Percentiles rank a stretch among this genome's conserved stretches.
phyloP scores from a whole-genome alignment of 92 coral and sea anemone genomes.

The Porites cylindrica region DNA sequence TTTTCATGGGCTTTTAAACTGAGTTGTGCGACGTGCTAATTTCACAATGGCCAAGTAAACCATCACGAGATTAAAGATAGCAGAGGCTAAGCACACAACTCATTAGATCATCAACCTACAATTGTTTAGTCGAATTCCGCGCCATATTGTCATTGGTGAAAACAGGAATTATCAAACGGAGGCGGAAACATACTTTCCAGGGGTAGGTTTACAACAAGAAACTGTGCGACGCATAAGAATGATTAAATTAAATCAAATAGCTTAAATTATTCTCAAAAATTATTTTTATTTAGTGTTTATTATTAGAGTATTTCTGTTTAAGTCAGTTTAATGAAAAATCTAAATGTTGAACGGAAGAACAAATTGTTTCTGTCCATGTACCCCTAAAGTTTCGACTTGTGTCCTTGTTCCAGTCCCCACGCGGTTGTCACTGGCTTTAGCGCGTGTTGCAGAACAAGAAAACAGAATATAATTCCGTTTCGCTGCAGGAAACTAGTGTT shows the following conservation, averaged over 20 bases:
- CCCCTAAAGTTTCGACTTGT: background rate
- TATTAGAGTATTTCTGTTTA: background rate
- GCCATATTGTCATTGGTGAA: conserved; percentile 36
- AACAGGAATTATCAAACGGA: background rate
- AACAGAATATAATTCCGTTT: conserved; percentile 29
- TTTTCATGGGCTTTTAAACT: background rate
- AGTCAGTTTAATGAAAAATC: background rate
- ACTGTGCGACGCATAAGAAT: background rate
- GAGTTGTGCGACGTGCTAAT: background rate
- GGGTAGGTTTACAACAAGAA: conserved; percentile 4
- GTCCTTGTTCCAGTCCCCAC: conserved; percentile 27
- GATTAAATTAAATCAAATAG: background rate
- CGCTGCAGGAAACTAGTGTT: conserved; percentile 51
- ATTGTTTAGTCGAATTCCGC: conserved; percentile 38
- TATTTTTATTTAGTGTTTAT: too few species aligned
- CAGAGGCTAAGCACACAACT: conserved; percentile 5
- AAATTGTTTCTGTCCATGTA: background rate
- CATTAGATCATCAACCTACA: conserved; percentile 18
- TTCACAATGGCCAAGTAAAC: conserved; percentile 24
- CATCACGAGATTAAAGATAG: background rate
- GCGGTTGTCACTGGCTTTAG: conserved; percentile 49
- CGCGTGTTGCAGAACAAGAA: conserved; percentile 42
- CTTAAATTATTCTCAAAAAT: too few species aligned
- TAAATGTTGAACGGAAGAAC: background rate
- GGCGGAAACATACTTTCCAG: background rate